Evolutionary conservation across 92 coral and sea anemone genomes (phyloP).

Genomic region (Plumapathes pennacea): DNA sequence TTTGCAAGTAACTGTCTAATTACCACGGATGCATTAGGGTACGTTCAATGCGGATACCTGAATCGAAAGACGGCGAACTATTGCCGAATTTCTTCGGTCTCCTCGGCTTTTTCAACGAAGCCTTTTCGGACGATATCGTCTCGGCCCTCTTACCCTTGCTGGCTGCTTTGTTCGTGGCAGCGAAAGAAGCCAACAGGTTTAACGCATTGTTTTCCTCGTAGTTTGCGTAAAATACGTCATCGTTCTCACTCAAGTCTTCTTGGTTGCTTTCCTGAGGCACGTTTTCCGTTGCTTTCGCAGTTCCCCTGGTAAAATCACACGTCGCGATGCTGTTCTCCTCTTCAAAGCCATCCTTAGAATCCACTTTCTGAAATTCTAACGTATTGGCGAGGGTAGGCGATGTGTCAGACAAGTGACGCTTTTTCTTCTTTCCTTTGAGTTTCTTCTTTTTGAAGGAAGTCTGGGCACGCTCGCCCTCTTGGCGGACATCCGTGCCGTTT

Average conservation of each 20-base stretch:
- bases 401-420: conserved; percentile 28
- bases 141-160: conserved; percentile 58
- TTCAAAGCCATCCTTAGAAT: conserved; percentile 16
- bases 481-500: conserved; percentile 15
- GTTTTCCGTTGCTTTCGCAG: conserved; percentile 34
- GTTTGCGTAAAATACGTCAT: conserved; percentile 67
- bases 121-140: conserved; percentile 42
- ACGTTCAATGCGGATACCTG: too few relatives aligned
- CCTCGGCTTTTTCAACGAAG: conserved; percentile 58
- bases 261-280: conserved; percentile 33
- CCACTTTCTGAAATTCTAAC: conserved; percentile 52
- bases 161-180: conserved; percentile 45
- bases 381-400: conserved; percentile 53
- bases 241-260: conserved; percentile 55
- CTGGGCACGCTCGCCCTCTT: conserved; percentile 41
- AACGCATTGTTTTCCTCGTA: conserved; percentile 64
- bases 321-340: conserved; percentile 49
- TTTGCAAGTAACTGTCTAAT: too few relatives aligned
- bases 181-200: conserved; percentile 78
- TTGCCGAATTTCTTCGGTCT: conserved; percentile 61
- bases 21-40: too few relatives aligned
- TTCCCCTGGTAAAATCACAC: conserved; percentile 49
- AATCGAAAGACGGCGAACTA: conserved; percentile 50
- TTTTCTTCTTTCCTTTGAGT: conserved; percentile 63
- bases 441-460: conserved; percentile 66